phyloP scores from a whole-genome alignment of 2,888 invertebrate genomes.

The Catonia carolina region DNA sequence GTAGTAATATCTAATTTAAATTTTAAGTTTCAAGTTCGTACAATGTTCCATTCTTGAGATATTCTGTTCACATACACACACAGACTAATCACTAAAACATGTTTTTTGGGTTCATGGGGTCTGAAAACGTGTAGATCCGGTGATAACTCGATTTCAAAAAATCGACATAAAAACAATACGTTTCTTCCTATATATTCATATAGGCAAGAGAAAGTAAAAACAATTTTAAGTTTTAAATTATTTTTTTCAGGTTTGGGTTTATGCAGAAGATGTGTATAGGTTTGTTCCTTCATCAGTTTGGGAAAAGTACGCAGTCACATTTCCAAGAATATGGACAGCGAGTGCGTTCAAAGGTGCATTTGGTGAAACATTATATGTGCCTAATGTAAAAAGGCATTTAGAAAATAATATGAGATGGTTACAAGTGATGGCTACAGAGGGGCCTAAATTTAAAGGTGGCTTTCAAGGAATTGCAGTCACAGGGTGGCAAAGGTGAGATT shows the following conservation, averaged over 20 bases:
- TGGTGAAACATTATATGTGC: slow-evolving; percentile 60
- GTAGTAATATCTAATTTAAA: no score
- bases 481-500: slow-evolving; percentile 50
- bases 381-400: slow-evolving; percentile 58
- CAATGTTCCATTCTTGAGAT: no score
- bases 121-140: no score
- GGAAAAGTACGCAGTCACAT: slow-evolving; percentile 61
- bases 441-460: slow-evolving; percentile 47
- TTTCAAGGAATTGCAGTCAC: slow-evolving; percentile 52
- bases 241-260: slow-evolving; percentile 58
- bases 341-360: slow-evolving; percentile 71
- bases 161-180: no score
- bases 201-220: no score
- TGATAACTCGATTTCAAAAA: no score
- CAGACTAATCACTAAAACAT: no score
- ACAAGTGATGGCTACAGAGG: slow-evolving; percentile 56
- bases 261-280: slow-evolving; percentile 61
- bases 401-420: slow-evolving; percentile 66
- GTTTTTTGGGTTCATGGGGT: no score
- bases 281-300: slow-evolving; percentile 49
- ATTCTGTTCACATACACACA: no score
- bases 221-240: not conserved
- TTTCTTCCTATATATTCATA: no score
- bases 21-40: no score
- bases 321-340: slow-evolving; percentile 63